Evolutionary conservation across 2,113 vertebrate genomes (phyloP).

Genomic region (Aythya baeri): DNA sequence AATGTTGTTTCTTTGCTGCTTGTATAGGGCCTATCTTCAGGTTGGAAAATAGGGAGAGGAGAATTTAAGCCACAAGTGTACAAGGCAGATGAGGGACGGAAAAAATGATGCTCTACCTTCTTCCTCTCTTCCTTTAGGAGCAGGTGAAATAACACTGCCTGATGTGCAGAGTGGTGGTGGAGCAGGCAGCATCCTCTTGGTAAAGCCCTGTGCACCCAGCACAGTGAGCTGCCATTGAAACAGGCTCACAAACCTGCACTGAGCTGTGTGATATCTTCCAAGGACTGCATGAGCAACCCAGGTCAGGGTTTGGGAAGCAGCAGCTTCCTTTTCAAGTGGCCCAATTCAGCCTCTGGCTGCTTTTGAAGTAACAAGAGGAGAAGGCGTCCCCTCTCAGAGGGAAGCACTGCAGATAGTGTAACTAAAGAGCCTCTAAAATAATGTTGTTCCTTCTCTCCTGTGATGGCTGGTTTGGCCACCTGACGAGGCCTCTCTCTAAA

Average conservation of each 20-base stretch:
- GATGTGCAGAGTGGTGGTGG: fast-evolving
- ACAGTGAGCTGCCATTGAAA: not conserved
- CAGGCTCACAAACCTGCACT: not conserved
- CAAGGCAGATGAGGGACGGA: not conserved
- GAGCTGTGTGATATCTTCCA: not conserved
- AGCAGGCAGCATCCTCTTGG: not conserved
- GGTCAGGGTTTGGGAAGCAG: not conserved
- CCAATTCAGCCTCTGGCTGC: not conserved
- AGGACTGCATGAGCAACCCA: not conserved
- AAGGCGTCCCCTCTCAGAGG: not conserved
- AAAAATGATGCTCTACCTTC: not conserved
- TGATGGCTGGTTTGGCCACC: not conserved
- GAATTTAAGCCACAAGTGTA: not conserved
- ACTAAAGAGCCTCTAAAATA: not conserved
- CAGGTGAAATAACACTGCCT: not conserved
- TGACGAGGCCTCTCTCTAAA: not conserved
- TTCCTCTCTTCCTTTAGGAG: not conserved
- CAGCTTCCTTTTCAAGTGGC: not conserved
- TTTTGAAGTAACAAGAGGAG: not conserved
- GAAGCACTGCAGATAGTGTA: not conserved
- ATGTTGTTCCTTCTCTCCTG: slow-evolving; percentile 10
- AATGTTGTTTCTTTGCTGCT: not conserved
- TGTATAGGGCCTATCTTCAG: not conserved
- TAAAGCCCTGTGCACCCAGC: not conserved
- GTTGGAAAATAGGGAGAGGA: fast-evolving